Percentiles rank a stretch among this genome's conserved stretches.
Evolutionary conservation across 2,888 invertebrate species (phyloP).

Genomic region (Exocentrus adspersus): DNA sequence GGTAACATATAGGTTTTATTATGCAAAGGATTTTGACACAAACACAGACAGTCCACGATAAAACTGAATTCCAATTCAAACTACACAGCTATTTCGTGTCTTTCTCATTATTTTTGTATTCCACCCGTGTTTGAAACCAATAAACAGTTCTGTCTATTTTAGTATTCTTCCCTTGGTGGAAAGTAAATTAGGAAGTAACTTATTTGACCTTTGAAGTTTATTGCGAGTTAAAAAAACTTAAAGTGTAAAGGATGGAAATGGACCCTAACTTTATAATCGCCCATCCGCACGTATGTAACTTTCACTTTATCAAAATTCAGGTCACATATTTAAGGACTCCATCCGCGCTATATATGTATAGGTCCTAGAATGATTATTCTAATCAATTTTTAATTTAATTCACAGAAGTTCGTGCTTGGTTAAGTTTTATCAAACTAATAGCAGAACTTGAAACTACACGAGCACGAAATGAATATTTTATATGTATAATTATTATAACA

Average conservation of each 20-base stretch:
- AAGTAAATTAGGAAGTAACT: constrained; percentile 5
- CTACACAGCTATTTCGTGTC: too few relatives aligned
- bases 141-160: background rate
- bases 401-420: background rate
- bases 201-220: constrained; percentile 16
- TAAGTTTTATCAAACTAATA: background rate
- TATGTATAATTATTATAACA: too few relatives aligned
- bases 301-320: constrained; percentile 9
- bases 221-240: constrained; percentile 7
- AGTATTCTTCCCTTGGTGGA: background rate
- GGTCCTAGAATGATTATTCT: too few relatives aligned
- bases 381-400: background rate
- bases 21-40: too few relatives aligned
- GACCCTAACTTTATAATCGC: constrained; percentile 17
- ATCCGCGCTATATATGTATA: too few relatives aligned
- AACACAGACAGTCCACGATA: too few relatives aligned
- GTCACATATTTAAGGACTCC: too few relatives aligned
- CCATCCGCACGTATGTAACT: constrained; percentile 2
- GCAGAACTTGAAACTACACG: too few relatives aligned
- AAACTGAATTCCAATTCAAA: too few relatives aligned
- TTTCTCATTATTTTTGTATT: too few relatives aligned
- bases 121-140: background rate
- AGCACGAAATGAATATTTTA: too few relatives aligned
- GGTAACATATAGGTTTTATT: too few relatives aligned
- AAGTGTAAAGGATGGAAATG: constrained; percentile 12